A percentile compares a stretch with the other conserved stretches of the same genome.
Conservation (phyloP, 2,888 invertebrate genomes). For the Camponotus fellah region DNA sequence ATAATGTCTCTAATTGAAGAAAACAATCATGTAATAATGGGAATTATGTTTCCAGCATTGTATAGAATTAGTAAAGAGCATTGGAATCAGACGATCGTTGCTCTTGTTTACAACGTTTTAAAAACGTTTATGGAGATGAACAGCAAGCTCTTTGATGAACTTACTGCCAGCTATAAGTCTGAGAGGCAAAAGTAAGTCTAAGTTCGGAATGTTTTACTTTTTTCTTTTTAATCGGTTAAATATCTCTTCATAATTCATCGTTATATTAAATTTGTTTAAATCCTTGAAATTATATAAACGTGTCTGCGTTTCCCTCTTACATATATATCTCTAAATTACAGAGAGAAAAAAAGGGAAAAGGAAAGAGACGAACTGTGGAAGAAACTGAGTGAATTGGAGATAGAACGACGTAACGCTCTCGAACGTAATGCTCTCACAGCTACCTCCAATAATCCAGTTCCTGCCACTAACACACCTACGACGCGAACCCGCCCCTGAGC, state of each 20-base stretch:
- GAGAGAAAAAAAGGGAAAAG: slow-evolving; percentile 98
- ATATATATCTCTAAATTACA: slow-evolving; percentile 83
- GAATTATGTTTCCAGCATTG: slow-evolving; percentile 99
- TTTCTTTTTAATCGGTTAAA: not conserved
- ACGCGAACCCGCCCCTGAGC: slow-evolving; percentile 85
- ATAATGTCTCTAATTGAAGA: slow-evolving; percentile 99
- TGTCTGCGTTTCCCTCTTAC: not conserved
- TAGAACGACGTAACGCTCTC: slow-evolving; percentile 84
- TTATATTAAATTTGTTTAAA: slow-evolving; percentile 32
- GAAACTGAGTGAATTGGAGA: slow-evolving; percentile 96
- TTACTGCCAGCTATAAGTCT: slow-evolving; percentile 99
- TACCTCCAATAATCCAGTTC: slow-evolving; percentile 83
- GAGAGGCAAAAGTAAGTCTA: slow-evolving; percentile 98
- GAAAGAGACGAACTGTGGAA: slow-evolving; percentile 99
- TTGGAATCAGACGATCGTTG: slow-evolving; percentile 99
- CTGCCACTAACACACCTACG: slow-evolving; percentile 83
- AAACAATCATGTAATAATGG: slow-evolving; percentile 99
- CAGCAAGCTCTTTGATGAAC: slow-evolving; percentile 99
- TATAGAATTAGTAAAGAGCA: slow-evolving; percentile 99
- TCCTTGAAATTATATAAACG: not conserved
- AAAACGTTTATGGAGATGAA: slow-evolving; percentile 99
- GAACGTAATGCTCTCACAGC: slow-evolving; percentile 79
- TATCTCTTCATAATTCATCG: not conserved
- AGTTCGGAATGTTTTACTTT: not conserved
- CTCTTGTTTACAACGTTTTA: slow-evolving; percentile 99